Conservation (phyloP, 2,113 vertebrate species). For the Psittacara wagleri region DNA sequence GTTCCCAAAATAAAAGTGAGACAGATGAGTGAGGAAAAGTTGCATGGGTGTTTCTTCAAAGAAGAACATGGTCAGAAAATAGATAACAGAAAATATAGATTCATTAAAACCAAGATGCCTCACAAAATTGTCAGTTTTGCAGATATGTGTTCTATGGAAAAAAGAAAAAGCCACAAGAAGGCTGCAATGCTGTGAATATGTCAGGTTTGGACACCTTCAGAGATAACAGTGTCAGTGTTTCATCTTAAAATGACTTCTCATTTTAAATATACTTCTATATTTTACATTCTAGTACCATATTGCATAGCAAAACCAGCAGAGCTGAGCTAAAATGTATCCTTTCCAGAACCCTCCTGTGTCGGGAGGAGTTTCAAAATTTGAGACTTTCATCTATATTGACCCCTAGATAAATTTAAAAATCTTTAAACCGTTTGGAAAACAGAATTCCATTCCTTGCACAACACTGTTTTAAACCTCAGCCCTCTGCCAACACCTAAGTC, state of each 20-base stretch:
- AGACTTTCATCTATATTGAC: background rate
- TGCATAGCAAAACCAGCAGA: background rate
- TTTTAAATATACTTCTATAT: background rate
- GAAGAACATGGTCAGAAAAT: constrained; percentile 33
- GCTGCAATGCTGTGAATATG: background rate
- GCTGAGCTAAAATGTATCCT: background rate
- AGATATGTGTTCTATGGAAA: background rate
- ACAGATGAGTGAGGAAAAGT: constrained; percentile 44
- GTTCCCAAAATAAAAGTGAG: constrained; percentile 58
- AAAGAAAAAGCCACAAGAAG: background rate
- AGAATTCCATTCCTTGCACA: background rate
- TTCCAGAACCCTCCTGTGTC: background rate
- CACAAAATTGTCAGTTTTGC: background rate
- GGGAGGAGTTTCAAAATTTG: background rate
- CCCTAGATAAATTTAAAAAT: background rate
- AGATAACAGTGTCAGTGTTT: background rate
- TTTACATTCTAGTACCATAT: background rate
- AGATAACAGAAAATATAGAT: constrained; percentile 1
- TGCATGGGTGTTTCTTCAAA: constrained; percentile 33
- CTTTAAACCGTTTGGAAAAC: background rate
- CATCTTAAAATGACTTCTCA: background rate
- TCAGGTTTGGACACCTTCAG: background rate
- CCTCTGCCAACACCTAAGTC: background rate
- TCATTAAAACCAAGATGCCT: background rate
- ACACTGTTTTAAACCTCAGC: background rate